Percentiles rank a stretch among this genome's conserved stretches.
Conservation (phyloP, 2,888 invertebrate genomes). For the Myopa tessellatipennis region DNA sequence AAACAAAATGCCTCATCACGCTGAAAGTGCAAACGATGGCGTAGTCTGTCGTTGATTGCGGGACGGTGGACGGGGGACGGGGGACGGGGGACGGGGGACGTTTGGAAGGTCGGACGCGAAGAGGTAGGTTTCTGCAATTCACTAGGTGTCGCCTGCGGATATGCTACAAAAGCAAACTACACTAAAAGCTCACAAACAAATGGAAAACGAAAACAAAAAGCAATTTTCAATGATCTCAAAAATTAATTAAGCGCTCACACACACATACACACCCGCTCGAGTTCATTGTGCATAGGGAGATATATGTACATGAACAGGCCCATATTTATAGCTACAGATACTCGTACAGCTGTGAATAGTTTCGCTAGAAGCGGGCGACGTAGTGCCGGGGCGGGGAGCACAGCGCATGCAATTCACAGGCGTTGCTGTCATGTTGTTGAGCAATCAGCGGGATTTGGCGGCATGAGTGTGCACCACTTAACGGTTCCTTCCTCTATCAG, state of each 20-base stretch:
- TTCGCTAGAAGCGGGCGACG: neutral
- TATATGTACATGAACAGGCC: neutral
- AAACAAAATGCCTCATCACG: conserved; percentile 37
- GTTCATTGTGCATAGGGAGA: neutral
- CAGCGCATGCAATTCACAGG: conserved; percentile 45
- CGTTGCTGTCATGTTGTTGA: conserved; percentile 49
- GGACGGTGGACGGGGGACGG: neutral
- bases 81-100: neutral
- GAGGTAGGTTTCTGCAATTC: conserved; percentile 47
- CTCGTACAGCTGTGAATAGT: neutral
- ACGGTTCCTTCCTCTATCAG: conserved; percentile 55
- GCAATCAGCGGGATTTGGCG: conserved; percentile 51
- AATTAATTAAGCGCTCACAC: conserved; percentile 63
- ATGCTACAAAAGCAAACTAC: neutral
- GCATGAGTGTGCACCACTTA: conserved; percentile 54
- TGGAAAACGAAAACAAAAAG: conserved; percentile 48
- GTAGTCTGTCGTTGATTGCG: neutral
- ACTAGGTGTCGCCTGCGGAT: conserved; percentile 54
- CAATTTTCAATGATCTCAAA: conserved; percentile 64
- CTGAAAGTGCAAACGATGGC: neutral
- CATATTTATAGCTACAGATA: conserved; percentile 7
- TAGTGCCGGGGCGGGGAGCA: neutral
- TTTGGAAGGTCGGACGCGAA: neutral
- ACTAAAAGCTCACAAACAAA: conserved; percentile 19
- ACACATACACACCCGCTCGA: conserved; percentile 10